phyloP scores from a whole-genome alignment of 2,797 vertebrate species.

The Phrynocephalus guinanensis region DNA sequence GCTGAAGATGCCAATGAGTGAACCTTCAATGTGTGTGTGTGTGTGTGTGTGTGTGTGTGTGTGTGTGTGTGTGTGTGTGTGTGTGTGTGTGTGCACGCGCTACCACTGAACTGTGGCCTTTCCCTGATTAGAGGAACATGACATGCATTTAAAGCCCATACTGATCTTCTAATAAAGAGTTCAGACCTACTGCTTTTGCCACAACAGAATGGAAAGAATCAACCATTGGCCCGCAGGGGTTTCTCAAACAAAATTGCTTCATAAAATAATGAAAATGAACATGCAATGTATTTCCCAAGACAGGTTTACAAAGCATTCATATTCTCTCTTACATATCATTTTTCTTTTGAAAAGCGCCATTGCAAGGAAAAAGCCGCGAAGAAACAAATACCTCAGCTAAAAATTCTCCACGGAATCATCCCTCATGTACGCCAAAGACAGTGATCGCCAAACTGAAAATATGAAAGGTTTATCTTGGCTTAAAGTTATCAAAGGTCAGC shows the following conservation, averaged over 20 bases:
- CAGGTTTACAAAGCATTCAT: slow-evolving; percentile 20
- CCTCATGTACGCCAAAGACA: slow-evolving; percentile 34
- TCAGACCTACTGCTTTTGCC: slow-evolving; percentile 27
- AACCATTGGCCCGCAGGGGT: neutral
- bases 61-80: neutral
- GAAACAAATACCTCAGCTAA: slow-evolving; percentile 29
- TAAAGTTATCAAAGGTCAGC: slow-evolving; percentile 58
- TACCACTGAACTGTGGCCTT: neutral
- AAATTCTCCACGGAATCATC: slow-evolving; percentile 31
- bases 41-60: neutral
- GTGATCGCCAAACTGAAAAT: slow-evolving; percentile 20
- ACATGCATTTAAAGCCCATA: slow-evolving; percentile 40
- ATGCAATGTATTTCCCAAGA: neutral
- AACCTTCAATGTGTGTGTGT: neutral
- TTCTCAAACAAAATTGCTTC: neutral
- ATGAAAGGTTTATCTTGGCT: slow-evolving; percentile 33
- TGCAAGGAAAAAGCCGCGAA: slow-evolving; percentile 32
- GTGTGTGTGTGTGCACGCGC: neutral
- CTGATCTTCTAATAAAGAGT: slow-evolving; percentile 31
- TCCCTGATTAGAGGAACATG: neutral
- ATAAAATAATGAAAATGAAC: slow-evolving; percentile 21
- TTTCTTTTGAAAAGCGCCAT: slow-evolving; percentile 29
- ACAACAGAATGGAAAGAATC: slow-evolving; percentile 21
- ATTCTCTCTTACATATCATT: slow-evolving; percentile 20
- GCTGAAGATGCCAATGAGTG: slow-evolving; percentile 3